Conservation (phyloP, 2,113 vertebrate genomes). For the Alosa alosa region DNA sequence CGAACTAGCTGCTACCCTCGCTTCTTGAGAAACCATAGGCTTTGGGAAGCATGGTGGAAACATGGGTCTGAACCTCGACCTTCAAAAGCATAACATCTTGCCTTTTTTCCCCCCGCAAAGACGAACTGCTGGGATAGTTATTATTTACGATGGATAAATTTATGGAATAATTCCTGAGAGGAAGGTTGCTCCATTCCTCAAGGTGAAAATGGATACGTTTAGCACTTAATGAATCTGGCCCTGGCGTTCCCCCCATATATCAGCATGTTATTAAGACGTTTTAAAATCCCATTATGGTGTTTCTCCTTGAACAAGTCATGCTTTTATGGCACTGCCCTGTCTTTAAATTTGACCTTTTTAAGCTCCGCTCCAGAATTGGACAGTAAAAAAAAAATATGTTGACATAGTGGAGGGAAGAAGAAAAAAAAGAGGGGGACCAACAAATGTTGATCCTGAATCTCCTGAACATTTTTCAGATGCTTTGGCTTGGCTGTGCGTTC, state of each 20-base stretch:
- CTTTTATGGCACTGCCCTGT: conserved; percentile 78
- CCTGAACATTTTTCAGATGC: conserved; percentile 42
- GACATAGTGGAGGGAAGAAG: neutral
- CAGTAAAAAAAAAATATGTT: conserved; percentile 59
- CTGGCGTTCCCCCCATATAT: conserved; percentile 73
- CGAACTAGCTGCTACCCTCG: neutral
- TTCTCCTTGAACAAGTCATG: conserved; percentile 82
- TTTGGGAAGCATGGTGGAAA: conserved; percentile 40
- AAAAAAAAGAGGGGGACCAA: conserved; percentile 31
- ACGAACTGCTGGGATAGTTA: conserved; percentile 68
- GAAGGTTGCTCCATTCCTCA: conserved; percentile 78
- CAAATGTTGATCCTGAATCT: conserved; percentile 52
- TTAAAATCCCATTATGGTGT: conserved; percentile 84
- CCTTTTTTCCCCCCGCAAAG: conserved; percentile 60
- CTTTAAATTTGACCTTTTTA: conserved; percentile 81
- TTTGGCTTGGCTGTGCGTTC: conserved; percentile 32
- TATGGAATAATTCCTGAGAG: conserved; percentile 76
- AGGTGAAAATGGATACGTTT: conserved; percentile 81
- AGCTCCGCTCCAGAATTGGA: conserved; percentile 58
- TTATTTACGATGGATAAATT: conserved; percentile 80
- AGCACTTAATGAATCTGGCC: conserved; percentile 79
- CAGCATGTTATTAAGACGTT: conserved; percentile 84
- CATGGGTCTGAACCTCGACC: conserved; percentile 56
- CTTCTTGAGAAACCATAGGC: neutral
- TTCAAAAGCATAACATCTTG: conserved; percentile 61